These are phyloP conservation scores for Notolepis coatsorum DNA, from an alignment of 2,797 vertebrate species.

Conservation along the genomic window DNA sequence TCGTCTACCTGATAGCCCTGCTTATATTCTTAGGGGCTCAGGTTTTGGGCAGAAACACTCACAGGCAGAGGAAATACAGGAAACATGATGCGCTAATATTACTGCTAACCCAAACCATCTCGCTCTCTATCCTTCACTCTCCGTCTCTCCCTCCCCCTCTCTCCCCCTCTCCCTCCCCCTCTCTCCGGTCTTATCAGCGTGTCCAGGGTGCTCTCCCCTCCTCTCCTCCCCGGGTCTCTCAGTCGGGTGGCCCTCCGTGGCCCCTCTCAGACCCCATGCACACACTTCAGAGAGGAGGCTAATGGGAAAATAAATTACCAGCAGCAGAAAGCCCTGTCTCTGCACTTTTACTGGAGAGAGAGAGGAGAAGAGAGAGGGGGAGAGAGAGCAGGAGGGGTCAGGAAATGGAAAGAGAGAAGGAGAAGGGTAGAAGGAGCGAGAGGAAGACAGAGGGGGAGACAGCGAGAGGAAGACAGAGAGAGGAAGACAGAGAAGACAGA, in stretches of 20 bases:
- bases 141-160: constrained; percentile 37
- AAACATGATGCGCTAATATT: constrained; percentile 2
- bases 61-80: not conserved
- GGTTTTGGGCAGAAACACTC: not conserved
- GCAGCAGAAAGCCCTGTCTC: constrained; percentile 77
- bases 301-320: constrained; percentile 85
- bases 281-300: constrained; percentile 81
- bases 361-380: constrained; percentile 35
- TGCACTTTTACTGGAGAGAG: constrained; percentile 71
- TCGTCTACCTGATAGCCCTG: not conserved
- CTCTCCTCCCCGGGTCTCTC: constrained; percentile 61
- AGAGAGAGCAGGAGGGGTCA: constrained; percentile 32
- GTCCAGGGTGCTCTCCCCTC: constrained; percentile 77
- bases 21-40: not conserved
- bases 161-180: not conserved
- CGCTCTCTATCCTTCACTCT: not conserved
- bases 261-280: constrained; percentile 64
- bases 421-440: constrained; percentile 29
- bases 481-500: constrained; percentile 54
- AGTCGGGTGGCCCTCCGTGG: constrained; percentile 73
- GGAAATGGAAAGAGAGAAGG: constrained; percentile 46
- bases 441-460: not conserved
- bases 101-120: not conserved
- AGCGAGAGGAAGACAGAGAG: constrained; percentile 28
- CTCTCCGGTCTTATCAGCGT: constrained; percentile 66